Conservation (phyloP, 2,888 invertebrate species). For the Tuberolachnus salignus region DNA sequence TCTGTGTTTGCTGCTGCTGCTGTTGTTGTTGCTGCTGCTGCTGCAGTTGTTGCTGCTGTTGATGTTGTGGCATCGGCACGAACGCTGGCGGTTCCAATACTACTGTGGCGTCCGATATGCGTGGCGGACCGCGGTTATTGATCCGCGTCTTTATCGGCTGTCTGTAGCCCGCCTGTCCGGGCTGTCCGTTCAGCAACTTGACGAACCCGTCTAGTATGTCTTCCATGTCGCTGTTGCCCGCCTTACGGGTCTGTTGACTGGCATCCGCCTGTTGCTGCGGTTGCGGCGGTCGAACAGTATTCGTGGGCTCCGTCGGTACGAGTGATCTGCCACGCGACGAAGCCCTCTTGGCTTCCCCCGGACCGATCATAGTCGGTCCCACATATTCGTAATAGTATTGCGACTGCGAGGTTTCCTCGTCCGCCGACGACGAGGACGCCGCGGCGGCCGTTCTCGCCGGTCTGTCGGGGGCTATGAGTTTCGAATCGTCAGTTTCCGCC, state of each 20-base stretch:
- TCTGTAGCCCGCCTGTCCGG: constrained; percentile 66
- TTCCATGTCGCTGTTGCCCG: constrained; percentile 80
- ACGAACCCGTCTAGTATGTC: constrained; percentile 90
- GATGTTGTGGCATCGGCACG: constrained; percentile 51
- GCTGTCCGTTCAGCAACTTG: constrained; percentile 82
- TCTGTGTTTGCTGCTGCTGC: constrained; percentile 66
- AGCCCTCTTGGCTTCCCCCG: constrained; percentile 80
- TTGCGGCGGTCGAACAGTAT: constrained; percentile 57
- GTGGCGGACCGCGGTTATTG: constrained; percentile 87
- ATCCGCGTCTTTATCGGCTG: constrained; percentile 79
- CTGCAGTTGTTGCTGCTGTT: background rate
- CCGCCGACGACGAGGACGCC: background rate
- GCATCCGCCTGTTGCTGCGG: constrained; percentile 57
- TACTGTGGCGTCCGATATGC: constrained; percentile 77
- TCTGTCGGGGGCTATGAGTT: background rate
- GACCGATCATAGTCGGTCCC: constrained; percentile 59
- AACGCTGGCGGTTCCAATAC: constrained; percentile 69
- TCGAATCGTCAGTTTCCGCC: background rate
- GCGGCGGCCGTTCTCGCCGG: constrained; percentile 8
- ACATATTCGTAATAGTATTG: constrained; percentile 51
- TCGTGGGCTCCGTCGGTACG: constrained; percentile 71
- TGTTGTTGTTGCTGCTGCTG: constrained; percentile 65
- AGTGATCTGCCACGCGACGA: constrained; percentile 71
- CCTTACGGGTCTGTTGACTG: constrained; percentile 62
- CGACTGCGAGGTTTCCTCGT: constrained; percentile 40